Evolutionary conservation across 1,140 invertebrate genomes (phyloP), one percentile per base, ranked within the genome.

Genomic region (Mamestra configurata): DNA sequence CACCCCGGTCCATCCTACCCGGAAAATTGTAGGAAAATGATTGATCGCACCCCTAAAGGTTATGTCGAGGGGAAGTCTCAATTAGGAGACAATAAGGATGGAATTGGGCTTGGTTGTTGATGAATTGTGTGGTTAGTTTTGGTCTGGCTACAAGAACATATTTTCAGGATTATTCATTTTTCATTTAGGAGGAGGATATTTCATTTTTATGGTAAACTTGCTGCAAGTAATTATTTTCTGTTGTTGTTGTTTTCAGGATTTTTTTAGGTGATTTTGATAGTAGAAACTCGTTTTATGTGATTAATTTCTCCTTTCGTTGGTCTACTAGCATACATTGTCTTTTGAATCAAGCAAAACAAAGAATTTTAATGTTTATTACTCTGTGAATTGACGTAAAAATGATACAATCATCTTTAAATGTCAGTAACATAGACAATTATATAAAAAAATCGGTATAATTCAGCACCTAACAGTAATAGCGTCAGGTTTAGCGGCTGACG

Each of bases 1-100:
- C 79, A 49, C 82, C 81, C 61, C 53, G 61, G 79, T 78, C 79
- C 70, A 59, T 75, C 13, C 31, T 71, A 79, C 70, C 78, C 68
- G 61, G 35, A 20, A 49, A 53, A 59, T 7, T 57, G 31, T n/a
- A 35, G 40, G 51, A 11, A 40, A 18, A 81, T 79, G 79, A 84
- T 79, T 84, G 79, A 84, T 81, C 31, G 37, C 31, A 11, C n/a
- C 27, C n/a, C 43, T 20, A 70, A 70, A 70, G 66, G 66, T 43
- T 49, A 27, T 64, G 37, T 4, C 43, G 22, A 49, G 18, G 37
- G 70, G 22, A 40, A 49, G 57, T 64, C 40, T 76, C 57, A 35
- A 76, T 64, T 46, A 40, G 18, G 37, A 24, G 73, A 49, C 49
- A 57, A 76, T 76, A 24, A 18, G 51, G 43, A 64, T 71, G 43